phyloP scores from a whole-genome alignment of 2,113 vertebrate species.

The Nipponia nippon region DNA sequence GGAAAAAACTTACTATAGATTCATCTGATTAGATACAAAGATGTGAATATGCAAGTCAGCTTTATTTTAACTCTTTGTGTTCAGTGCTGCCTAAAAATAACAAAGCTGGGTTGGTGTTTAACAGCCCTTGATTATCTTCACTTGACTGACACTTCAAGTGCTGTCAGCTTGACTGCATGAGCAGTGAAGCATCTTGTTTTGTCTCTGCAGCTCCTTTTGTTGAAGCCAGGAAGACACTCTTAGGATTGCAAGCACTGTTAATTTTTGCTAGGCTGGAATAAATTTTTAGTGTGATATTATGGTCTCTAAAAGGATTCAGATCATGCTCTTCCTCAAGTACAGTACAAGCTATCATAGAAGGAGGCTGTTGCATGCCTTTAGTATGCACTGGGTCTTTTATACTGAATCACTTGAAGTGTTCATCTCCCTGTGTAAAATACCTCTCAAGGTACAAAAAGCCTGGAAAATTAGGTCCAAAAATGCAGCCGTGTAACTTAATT shows the following conservation, averaged over 20 bases:
- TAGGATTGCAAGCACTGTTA: neutral
- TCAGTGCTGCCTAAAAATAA: neutral
- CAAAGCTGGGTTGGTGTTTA: neutral
- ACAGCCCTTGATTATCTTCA: neutral
- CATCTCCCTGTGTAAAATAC: neutral
- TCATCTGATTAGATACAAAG: neutral
- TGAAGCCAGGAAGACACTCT: neutral
- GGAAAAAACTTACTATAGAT: neutral
- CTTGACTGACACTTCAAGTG: neutral
- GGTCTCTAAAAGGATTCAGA: neutral
- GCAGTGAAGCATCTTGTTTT: neutral
- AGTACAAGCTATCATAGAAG: neutral
- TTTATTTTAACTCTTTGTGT: neutral
- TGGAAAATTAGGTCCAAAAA: neutral
- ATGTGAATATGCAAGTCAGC: neutral
- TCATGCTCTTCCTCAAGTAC: neutral
- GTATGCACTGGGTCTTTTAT: neutral
- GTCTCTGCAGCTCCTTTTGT: neutral
- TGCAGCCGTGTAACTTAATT: neutral
- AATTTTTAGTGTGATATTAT: neutral
- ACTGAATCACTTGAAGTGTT: neutral
- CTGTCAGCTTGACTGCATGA: neutral
- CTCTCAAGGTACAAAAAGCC: neutral
- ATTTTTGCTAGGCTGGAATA: neutral
- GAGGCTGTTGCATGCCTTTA: neutral